Conservation (phyloP, 1,140 invertebrate species). For the Neodiprion pinetum region DNA sequence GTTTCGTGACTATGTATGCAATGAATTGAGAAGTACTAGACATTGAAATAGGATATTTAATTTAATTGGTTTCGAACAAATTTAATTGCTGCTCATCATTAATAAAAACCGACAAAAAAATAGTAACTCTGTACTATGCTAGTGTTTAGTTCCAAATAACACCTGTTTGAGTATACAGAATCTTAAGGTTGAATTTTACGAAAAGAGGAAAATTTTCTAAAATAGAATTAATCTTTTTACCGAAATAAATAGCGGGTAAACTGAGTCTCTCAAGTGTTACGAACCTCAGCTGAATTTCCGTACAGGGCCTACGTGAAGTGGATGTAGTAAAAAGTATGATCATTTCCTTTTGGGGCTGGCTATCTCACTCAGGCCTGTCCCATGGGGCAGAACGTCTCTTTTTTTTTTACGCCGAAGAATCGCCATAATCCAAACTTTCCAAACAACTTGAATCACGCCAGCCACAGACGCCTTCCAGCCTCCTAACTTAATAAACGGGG, state of each 20-base stretch:
- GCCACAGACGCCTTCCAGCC: constrained; percentile 1
- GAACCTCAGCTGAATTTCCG: not conserved
- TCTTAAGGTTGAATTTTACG: too few relatives aligned
- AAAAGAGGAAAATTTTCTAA: too few relatives aligned
- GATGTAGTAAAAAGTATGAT: not conserved
- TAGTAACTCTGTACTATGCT: too few relatives aligned
- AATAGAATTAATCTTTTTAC: too few relatives aligned
- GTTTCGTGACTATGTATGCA: too few relatives aligned
- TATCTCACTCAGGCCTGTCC: not conserved
- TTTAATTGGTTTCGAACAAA: too few relatives aligned
- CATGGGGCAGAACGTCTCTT: not conserved
- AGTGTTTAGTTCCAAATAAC: too few relatives aligned
- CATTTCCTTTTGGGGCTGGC: not conserved
- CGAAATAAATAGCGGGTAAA: not conserved
- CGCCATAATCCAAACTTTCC: constrained; percentile 7
- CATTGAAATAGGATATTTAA: too few relatives aligned
- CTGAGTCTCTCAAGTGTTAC: not conserved
- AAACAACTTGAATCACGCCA: constrained; percentile 1
- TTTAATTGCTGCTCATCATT: too few relatives aligned
- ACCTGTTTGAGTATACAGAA: too few relatives aligned
- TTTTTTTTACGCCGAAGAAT: not conserved
- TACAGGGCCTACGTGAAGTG: not conserved
- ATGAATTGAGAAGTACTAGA: too few relatives aligned
- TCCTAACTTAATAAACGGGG: constrained; percentile 1
- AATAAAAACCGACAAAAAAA: too few relatives aligned